phyloP scores from a whole-genome alignment of 2,113 vertebrate genomes.

The Elephantulus edwardii region DNA sequence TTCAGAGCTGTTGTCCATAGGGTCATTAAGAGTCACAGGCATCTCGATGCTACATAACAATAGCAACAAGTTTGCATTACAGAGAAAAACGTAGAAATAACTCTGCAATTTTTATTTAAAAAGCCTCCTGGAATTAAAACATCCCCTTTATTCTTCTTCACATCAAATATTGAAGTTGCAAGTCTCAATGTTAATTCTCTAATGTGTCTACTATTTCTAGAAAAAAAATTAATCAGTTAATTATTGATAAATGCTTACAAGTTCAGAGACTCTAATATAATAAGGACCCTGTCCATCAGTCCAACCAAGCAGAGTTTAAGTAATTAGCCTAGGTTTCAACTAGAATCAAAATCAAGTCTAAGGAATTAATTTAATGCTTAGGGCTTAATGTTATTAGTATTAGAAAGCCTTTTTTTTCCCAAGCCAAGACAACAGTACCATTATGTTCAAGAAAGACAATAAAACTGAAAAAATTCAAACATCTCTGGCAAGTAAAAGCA shows the following conservation, averaged over 20 bases:
- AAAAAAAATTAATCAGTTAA: neutral
- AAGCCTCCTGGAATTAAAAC: neutral
- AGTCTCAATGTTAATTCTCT: neutral
- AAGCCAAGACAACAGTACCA: neutral
- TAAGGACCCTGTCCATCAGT: neutral
- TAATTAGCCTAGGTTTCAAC: neutral
- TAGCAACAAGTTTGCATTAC: conserved; percentile 5
- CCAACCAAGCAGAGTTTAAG: neutral
- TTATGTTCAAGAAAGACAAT: neutral
- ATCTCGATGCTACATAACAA: no score
- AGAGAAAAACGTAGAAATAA: neutral
- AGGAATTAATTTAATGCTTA: neutral
- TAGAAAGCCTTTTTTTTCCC: neutral
- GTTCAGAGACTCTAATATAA: fast-evolving
- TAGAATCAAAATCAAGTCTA: neutral
- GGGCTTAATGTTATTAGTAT: neutral
- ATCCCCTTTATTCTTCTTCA: neutral
- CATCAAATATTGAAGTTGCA: neutral
- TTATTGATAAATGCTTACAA: neutral
- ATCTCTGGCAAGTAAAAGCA: neutral
- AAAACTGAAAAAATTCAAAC: neutral
- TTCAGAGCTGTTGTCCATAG: no score
- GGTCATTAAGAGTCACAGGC: no score
- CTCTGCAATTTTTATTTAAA: conserved; percentile 16
- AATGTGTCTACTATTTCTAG: neutral